Percentiles rank a stretch among this genome's conserved stretches.
phyloP scores from a whole-genome alignment of 1,140 invertebrate species.

The Scaptomyza montana region DNA sequence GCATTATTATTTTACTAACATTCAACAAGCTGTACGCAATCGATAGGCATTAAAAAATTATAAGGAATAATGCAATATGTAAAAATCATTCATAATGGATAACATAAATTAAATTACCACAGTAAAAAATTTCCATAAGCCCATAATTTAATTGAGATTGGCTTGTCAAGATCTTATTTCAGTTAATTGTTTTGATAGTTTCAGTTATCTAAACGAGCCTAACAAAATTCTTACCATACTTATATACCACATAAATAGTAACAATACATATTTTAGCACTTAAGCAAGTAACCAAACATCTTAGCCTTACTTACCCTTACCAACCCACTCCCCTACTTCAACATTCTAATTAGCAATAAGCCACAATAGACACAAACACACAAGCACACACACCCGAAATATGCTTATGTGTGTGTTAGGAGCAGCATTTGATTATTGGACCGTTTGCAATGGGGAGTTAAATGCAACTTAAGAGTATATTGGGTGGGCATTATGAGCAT shows the following conservation, averaged over 20 bases:
- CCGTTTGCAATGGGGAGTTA: constrained; percentile 11
- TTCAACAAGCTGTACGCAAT: too few species aligned
- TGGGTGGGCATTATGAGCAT: constrained; percentile 57
- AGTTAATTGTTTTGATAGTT: not conserved
- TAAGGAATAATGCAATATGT: too few species aligned
- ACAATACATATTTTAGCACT: not conserved
- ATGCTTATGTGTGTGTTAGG: not conserved
- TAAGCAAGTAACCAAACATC: not conserved
- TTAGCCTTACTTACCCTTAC: not conserved
- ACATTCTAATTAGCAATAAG: constrained; percentile 22
- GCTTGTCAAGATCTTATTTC: too few species aligned
- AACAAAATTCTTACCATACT: not conserved
- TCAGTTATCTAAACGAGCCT: not conserved
- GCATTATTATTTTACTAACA: constrained; percentile 1
- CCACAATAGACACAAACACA: constrained; percentile 1
- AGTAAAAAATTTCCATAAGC: too few species aligned
- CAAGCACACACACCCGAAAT: constrained; percentile 8
- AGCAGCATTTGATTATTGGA: constrained; percentile 36
- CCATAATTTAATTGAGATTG: too few species aligned
- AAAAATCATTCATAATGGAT: too few species aligned
- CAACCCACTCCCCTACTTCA: not conserved
- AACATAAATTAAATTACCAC: not conserved
- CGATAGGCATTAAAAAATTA: not conserved
- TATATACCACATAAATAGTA: not conserved
- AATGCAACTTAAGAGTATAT: constrained; percentile 47